Base-by-base conservation (phyloP, 2,113 vertebrate species). In the Pogonocichla stellata region DNA sequence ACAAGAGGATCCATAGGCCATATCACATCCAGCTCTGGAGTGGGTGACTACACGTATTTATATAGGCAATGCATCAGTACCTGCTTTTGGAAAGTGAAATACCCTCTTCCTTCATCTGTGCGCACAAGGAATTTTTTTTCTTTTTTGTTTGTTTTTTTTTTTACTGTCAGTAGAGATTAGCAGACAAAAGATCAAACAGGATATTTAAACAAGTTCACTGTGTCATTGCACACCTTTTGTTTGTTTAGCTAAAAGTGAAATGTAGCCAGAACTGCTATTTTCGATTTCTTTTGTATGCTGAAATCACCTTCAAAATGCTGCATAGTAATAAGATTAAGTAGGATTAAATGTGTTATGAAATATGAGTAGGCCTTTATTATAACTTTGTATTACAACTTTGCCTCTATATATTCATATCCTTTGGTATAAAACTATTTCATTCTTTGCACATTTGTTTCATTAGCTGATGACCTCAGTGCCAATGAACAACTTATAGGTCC, bases 381-480 rank as follows among this genome's bases (percentile, higher is more conserved):
- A 69, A 34, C 31, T 86, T 80, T 73, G 28, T 67, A 4, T 92
- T 95, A 67, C 29, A 36, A 42, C 22, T 96, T 92, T 82, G 80
- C 72, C 69, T 96, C 88, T 88, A 6, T 74, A 43, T 87, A 66
- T 73, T 80, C 31, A 78, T 83, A 74, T 93, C 69, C 34, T 71
- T 80, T 90, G 79, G 29, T 93, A 51, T 90, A 93, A 95, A 97
- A 48, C 62, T 26, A 34, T 95, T 88, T 88, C 40, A 42, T 90
- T 91, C 86, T 94, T 70, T 85, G 88, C 81, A 42, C 56, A 11
- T 82, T 64, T 43, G 45, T 95, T 70, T 95, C 82, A 48, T 85
- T 97, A 99, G 99, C 99, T 51, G 99, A 99, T 98, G 99, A 99
- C 97, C 98, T 99, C 96, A 99, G 99, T 92, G 98, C 98, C 92